A percentile compares a stretch with the other conserved stretches of the same genome.
These are phyloP conservation scores for Emesis russula DNA, from an alignment of 2,888 invertebrate genomes.

Conservation along the genomic window DNA sequence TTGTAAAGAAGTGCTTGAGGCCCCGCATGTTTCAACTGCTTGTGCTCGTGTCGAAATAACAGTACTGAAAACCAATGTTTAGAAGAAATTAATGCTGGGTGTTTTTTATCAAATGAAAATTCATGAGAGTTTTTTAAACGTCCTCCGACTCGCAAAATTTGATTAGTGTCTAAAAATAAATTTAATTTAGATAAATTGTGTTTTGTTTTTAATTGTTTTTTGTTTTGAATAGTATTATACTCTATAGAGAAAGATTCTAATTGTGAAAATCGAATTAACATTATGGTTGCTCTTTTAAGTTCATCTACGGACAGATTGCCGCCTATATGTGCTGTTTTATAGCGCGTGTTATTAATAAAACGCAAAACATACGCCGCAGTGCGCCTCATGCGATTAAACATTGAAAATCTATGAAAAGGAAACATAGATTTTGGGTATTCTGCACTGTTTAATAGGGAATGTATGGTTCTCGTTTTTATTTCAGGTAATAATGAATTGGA, in stretches of 20 bases:
- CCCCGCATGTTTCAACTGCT: no score
- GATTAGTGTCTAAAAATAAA: slow-evolving; percentile 30
- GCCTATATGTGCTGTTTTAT: background rate
- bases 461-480: no score
- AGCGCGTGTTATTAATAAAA: slow-evolving; percentile 11
- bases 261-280: no score
- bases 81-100: no score
- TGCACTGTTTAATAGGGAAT: no score
- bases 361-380: background rate
- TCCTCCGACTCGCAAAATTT: slow-evolving; percentile 11
- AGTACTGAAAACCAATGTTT: no score
- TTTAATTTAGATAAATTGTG: slow-evolving; percentile 29
- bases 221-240: background rate
- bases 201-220: background rate
- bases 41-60: no score
- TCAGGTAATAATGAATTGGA: no score
- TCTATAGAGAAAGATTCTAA: no score
- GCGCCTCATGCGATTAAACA: background rate
- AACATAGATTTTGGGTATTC: background rate
- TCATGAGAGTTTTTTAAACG: background rate
- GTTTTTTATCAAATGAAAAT: background rate
- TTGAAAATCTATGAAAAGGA: background rate
- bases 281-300: background rate
- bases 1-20: no score
- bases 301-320: background rate